These are phyloP conservation scores for Papilio demoleus DNA, from an alignment of 2,888 invertebrate species.

Conservation along the genomic window DNA sequence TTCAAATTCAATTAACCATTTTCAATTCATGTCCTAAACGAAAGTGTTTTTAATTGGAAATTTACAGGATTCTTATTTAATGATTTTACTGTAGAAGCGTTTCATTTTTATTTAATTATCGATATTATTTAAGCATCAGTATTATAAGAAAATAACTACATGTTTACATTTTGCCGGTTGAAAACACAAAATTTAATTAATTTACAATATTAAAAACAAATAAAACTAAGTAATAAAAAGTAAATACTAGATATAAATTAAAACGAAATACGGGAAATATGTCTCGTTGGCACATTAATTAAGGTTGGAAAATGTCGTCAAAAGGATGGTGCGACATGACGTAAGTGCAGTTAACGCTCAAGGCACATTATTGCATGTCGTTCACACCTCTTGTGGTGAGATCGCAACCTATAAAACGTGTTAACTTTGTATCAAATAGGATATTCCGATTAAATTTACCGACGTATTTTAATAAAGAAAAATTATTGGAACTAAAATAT, in stretches of 20 bases:
- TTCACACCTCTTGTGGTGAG: slow-evolving; percentile 21
- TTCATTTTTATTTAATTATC: not conserved
- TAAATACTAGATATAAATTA: slow-evolving; percentile 6
- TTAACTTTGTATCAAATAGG: slow-evolving; percentile 3
- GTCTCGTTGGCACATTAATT: slow-evolving; percentile 14
- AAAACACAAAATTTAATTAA: not conserved
- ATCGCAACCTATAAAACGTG: slow-evolving; percentile 3
- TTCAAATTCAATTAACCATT: slow-evolving; percentile 30
- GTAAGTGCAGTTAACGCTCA: slow-evolving; percentile 14
- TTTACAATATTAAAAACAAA: not conserved
- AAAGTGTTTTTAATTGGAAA: not conserved
- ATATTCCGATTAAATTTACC: not conserved
- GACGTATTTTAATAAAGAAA: not conserved
- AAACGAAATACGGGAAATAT: slow-evolving; percentile 16
- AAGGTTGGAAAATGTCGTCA: slow-evolving; percentile 24
- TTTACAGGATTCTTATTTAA: not conserved
- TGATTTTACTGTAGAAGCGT: not conserved
- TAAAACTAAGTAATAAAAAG: not conserved
- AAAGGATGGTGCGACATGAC: slow-evolving; percentile 15
- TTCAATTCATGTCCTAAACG: slow-evolving; percentile 21
- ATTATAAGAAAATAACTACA: too few species aligned
- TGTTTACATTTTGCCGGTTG: too few species aligned
- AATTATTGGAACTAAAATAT: not conserved
- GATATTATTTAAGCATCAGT: too few species aligned
- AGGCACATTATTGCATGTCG: slow-evolving; percentile 24